Percentiles rank a stretch among this genome's conserved stretches.
phyloP scores from a whole-genome alignment of 37 sponge, comb jelly and placozoan genomes.

The Spongilla lacustris region DNA sequence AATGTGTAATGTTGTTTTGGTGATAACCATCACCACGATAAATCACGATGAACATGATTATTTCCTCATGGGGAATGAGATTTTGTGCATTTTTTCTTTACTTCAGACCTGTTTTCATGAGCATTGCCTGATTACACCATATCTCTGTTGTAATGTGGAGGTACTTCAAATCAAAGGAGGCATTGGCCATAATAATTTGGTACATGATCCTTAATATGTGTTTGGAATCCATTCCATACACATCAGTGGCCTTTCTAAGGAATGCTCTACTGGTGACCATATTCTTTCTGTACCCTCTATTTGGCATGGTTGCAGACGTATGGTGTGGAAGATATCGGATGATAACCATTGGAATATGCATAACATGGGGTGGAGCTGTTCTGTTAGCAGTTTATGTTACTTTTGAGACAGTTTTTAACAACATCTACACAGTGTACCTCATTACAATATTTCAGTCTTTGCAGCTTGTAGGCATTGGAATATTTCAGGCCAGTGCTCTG shows the following conservation, averaged over 20 bases:
- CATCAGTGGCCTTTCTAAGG: background rate
- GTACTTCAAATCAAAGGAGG: background rate
- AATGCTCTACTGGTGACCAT: background rate
- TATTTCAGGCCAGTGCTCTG: background rate
- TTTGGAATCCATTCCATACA: background rate
- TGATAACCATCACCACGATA: no score
- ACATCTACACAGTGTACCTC: background rate
- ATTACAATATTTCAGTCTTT: background rate
- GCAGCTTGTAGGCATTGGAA: background rate
- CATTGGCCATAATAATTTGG: background rate
- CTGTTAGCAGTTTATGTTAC: background rate
- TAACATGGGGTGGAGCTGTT: background rate
- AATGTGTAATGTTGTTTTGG: no score
- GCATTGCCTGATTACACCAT: no score
- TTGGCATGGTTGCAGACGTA: background rate
- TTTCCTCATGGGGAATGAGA: no score
- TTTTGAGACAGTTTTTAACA: background rate
- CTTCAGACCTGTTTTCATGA: no score
- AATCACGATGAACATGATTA: no score
- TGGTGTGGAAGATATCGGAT: background rate
- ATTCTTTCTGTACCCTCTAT: background rate
- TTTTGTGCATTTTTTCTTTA: no score
- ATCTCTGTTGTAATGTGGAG: background rate
- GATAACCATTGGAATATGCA: background rate
- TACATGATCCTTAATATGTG: background rate